phyloP scores from a whole-genome alignment of 2,113 vertebrate species.

The Chrysochloris asiatica region DNA sequence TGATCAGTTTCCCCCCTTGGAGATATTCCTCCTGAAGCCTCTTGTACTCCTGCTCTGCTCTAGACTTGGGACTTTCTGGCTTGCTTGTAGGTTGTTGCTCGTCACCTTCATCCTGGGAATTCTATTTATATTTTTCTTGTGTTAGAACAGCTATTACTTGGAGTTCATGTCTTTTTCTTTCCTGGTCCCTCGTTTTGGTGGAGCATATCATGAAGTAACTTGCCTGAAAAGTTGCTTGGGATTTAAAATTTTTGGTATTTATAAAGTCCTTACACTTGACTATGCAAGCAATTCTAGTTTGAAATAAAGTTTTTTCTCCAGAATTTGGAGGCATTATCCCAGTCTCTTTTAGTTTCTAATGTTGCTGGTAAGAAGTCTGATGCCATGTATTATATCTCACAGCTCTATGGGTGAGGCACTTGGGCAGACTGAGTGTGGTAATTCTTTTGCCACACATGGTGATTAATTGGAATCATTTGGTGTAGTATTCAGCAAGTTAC shows the following conservation, averaged over 20 bases:
- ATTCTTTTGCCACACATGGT: neutral
- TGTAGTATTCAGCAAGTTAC: neutral
- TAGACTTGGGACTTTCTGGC: neutral
- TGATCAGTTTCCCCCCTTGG: neutral
- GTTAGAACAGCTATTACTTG: neutral
- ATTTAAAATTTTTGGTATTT: neutral
- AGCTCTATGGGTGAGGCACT: neutral
- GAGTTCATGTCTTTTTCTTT: neutral
- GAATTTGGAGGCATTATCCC: neutral
- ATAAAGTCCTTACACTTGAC: neutral
- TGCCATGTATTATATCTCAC: neutral
- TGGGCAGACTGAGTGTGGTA: neutral
- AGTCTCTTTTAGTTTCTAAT: neutral
- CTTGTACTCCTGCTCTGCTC: neutral
- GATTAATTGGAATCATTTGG: neutral
- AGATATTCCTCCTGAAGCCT: neutral
- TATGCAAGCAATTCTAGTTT: neutral
- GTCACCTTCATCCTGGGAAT: neutral
- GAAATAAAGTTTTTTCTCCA: neutral
- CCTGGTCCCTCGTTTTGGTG: neutral
- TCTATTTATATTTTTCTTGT: neutral
- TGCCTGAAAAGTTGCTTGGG: neutral
- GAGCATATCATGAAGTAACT: neutral
- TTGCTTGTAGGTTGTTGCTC: neutral
- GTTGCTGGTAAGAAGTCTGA: neutral